A percentile compares a stretch with the other conserved stretches of the same genome.
Conservation (phyloP, 2,888 invertebrate species). For the Tetragonisca angustula region DNA sequence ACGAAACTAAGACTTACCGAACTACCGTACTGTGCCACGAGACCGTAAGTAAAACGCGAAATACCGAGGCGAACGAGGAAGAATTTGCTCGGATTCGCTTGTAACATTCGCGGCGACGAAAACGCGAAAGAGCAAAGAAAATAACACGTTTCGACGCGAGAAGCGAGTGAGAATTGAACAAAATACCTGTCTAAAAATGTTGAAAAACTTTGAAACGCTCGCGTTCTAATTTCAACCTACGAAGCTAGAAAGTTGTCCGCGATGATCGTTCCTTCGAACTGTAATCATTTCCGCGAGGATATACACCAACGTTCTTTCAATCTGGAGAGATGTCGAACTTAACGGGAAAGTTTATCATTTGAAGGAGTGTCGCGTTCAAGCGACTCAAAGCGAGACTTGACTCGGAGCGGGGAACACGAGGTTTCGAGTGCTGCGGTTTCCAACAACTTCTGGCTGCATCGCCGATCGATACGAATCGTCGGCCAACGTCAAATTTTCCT, state of each 20-base stretch:
- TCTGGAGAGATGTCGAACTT: slow-evolving; percentile 4
- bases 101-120: background rate
- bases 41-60: slow-evolving; percentile 41
- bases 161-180: no score
- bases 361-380: slow-evolving; percentile 30
- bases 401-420: slow-evolving; percentile 42
- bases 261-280: slow-evolving; percentile 2
- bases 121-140: no score
- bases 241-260: background rate
- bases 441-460: slow-evolving; percentile 47
- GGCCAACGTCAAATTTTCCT: slow-evolving; percentile 67
- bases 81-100: slow-evolving; percentile 1
- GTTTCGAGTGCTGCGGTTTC: slow-evolving; percentile 51
- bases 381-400: slow-evolving; percentile 38
- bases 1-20: slow-evolving; percentile 24
- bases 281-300: slow-evolving; percentile 1
- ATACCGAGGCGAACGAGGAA: slow-evolving; percentile 10
- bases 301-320: slow-evolving; percentile 20
- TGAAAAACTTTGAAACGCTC: no score
- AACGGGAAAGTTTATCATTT: slow-evolving; percentile 56
- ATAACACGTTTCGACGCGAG: no score
- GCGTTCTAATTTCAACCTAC: no score
- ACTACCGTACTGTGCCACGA: slow-evolving; percentile 30
- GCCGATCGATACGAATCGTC: slow-evolving; percentile 60
- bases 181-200: no score